These are phyloP conservation scores for Charadrius vociferus DNA, from an alignment of 2,113 vertebrate genomes.

Conservation along the genomic window DNA sequence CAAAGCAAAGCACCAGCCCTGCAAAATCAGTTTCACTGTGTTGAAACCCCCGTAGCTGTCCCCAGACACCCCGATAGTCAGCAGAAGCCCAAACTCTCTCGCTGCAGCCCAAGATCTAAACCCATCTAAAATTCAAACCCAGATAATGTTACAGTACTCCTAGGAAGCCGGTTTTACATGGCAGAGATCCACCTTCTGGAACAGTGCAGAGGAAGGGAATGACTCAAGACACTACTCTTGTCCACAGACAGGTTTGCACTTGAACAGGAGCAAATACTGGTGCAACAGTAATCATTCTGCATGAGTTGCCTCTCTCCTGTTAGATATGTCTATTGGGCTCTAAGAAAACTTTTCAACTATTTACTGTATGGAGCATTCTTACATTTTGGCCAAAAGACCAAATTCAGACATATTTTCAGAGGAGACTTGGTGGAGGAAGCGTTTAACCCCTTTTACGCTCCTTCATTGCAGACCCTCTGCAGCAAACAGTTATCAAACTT, in stretches of 20 bases:
- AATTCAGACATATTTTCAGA: not conserved
- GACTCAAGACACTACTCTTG: not conserved
- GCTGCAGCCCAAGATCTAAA: not conserved
- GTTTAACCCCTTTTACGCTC: not conserved
- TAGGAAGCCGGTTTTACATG: not conserved
- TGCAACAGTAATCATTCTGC: not conserved
- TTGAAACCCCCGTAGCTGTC: not conserved
- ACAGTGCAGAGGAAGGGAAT: not conserved
- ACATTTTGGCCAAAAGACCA: not conserved
- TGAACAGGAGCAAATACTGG: not conserved
- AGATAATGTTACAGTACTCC: not conserved
- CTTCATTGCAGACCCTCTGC: not conserved
- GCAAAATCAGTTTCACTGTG: not conserved
- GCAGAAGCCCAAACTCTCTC: not conserved
- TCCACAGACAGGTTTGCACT: not conserved
- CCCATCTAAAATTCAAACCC: not conserved
- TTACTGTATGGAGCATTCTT: not conserved
- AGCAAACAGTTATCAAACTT: no score
- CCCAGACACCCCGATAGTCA: not conserved
- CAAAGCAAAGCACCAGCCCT: not conserved
- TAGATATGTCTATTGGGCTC: not conserved
- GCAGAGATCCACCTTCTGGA: not conserved
- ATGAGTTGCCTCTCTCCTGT: not conserved
- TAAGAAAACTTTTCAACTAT: not conserved
- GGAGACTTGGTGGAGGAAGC: not conserved